Conservation (phyloP, 2,113 vertebrate species). For the Tympanuchus pallidicinctus region DNA sequence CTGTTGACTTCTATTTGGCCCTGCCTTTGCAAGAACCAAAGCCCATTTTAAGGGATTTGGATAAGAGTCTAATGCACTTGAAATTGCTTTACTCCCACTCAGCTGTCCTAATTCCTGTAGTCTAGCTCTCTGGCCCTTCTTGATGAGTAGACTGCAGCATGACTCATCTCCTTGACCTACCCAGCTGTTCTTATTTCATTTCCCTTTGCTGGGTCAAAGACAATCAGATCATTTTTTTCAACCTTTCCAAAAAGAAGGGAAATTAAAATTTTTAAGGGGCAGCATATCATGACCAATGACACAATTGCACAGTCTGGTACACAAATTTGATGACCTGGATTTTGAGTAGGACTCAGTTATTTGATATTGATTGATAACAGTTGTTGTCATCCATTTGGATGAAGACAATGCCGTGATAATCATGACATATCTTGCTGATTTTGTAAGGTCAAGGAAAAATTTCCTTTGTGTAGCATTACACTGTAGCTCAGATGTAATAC, state of each 20-base stretch:
- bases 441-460: background rate
- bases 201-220: slow-evolving; percentile 38
- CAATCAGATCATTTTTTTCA: slow-evolving; percentile 37
- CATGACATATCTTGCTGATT: background rate
- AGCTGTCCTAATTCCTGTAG: slow-evolving; percentile 53
- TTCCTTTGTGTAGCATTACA: background rate
- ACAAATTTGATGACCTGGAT: background rate
- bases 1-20: slow-evolving; percentile 1
- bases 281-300: background rate
- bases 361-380: background rate
- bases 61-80: slow-evolving; percentile 7
- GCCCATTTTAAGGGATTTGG: slow-evolving; percentile 25
- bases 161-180: slow-evolving; percentile 60
- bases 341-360: background rate
- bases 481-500: background rate
- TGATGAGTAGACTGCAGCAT: slow-evolving; percentile 34
- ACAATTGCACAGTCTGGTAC: background rate
- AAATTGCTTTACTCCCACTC: slow-evolving; percentile 49
- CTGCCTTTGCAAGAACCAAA: background rate
- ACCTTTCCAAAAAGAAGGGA: slow-evolving; percentile 30
- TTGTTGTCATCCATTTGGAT: background rate
- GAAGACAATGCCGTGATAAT: background rate
- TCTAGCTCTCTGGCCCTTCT: slow-evolving; percentile 58
- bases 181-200: slow-evolving; percentile 69
- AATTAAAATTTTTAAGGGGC: slow-evolving; percentile 34